Percentiles rank a stretch among this genome's conserved stretches.
Evolutionary conservation across 2,113 vertebrate genomes (phyloP).

Genomic region (Psammodynastes pulverulentus): DNA sequence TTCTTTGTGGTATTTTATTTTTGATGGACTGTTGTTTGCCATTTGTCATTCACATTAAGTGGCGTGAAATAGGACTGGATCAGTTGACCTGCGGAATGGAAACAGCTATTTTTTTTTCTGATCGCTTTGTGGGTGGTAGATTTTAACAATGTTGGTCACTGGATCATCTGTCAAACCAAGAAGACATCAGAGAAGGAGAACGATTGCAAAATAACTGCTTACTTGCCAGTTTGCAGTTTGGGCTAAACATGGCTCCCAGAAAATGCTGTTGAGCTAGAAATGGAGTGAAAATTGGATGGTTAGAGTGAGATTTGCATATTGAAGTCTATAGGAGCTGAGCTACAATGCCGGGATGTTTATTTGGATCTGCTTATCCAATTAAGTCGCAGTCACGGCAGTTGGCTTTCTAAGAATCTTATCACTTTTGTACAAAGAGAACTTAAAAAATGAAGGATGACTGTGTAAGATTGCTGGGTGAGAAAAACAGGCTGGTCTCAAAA

Average conservation of each 20-base stretch:
- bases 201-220: not conserved
- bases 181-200: not conserved
- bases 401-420: conserved; percentile 69
- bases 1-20: not conserved
- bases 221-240: not conserved
- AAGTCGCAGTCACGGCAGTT: conserved; percentile 46
- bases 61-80: not conserved
- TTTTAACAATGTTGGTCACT: not conserved
- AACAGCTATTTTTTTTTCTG: not conserved
- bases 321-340: conserved; percentile 39
- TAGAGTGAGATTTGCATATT: conserved; percentile 1
- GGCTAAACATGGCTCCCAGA: not conserved
- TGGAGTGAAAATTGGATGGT: conserved; percentile 3
- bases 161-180: not conserved
- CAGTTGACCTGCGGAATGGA: not conserved
- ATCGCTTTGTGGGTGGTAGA: not conserved
- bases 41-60: not conserved
- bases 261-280: not conserved
- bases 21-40: not conserved
- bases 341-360: conserved; percentile 41
- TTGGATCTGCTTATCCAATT: conserved; percentile 42
- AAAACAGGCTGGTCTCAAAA: not conserved
- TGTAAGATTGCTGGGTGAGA: conserved; percentile 45
- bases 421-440: conserved; percentile 62
- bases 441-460: conserved; percentile 54